These are phyloP conservation scores for Acrobasis suavella DNA, from an alignment of 2,888 invertebrate species.

Conservation along the genomic window DNA sequence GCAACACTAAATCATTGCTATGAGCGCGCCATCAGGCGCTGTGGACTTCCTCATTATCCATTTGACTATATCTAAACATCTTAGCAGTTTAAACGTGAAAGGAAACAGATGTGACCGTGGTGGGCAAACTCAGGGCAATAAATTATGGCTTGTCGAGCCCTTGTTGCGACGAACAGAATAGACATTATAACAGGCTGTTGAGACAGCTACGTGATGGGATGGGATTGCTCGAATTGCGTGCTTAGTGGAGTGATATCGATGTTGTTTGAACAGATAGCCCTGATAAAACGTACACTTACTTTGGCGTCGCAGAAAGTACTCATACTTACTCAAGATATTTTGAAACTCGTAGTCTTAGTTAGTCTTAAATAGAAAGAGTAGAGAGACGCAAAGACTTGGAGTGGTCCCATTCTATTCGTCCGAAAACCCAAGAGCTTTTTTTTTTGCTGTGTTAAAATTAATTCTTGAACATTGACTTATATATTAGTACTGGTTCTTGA, in stretches of 20 bases:
- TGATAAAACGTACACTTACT: not conserved
- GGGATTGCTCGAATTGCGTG: constrained; percentile 14
- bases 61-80: constrained; percentile 18
- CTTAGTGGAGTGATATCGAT: not conserved
- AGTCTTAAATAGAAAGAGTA: too few species aligned
- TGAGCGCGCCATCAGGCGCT: constrained; percentile 17
- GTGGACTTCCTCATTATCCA: constrained; percentile 18
- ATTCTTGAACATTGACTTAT: too few species aligned
- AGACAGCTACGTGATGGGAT: constrained; percentile 45
- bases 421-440: too few species aligned
- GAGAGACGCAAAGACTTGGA: too few species aligned
- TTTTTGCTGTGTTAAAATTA: too few species aligned
- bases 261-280: not conserved
- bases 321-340: too few species aligned
- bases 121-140: constrained; percentile 48
- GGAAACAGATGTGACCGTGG: constrained; percentile 60
- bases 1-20: constrained; percentile 21
- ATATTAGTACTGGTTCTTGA: too few species aligned
- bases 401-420: too few species aligned
- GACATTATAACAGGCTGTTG: constrained; percentile 54
- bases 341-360: too few species aligned
- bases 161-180: constrained; percentile 53
- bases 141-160: constrained; percentile 65
- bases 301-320: too few species aligned
- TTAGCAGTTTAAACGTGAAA: constrained; percentile 39